These are phyloP conservation scores for Limnothrissa miodon DNA, from an alignment of 2,113 vertebrate genomes.

Conservation along the genomic window DNA sequence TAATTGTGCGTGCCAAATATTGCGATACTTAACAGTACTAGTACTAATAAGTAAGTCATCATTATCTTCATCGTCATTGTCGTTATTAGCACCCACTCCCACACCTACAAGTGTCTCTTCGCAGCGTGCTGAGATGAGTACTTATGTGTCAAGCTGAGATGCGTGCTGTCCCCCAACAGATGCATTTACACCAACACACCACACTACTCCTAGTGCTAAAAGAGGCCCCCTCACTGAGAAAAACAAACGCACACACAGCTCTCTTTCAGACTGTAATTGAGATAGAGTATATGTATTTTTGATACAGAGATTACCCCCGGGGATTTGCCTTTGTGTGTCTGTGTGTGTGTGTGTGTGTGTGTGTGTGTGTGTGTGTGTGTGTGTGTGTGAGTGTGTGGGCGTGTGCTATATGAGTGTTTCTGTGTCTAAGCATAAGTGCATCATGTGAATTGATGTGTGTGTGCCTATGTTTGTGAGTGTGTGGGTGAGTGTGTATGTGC, in stretches of 20 bases:
- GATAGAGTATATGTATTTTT: background rate
- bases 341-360: too few species aligned
- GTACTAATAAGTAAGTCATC: background rate
- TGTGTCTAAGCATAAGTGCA: too few species aligned
- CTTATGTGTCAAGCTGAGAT: background rate
- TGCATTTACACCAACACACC: background rate
- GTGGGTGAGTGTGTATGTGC: background rate
- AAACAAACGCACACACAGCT: background rate
- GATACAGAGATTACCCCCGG: background rate
- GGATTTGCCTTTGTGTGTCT: background rate
- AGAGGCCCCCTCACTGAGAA: background rate
- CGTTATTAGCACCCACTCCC: background rate
- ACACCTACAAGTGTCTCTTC: background rate
- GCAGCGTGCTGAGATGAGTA: background rate
- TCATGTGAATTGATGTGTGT: too few species aligned
- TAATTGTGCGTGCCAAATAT: too few species aligned
- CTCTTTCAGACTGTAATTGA: background rate
- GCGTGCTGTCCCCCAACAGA: background rate
- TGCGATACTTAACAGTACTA: too few species aligned
- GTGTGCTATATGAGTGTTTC: background rate
- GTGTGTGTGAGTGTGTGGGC: background rate
- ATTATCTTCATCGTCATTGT: background rate
- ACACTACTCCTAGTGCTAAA: too few species aligned
- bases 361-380: background rate
- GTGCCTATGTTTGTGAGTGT: background rate